Evolutionary conservation across 2,797 vertebrate genomes (phyloP).

Genomic region (Ctenopoma kingsleyae): DNA sequence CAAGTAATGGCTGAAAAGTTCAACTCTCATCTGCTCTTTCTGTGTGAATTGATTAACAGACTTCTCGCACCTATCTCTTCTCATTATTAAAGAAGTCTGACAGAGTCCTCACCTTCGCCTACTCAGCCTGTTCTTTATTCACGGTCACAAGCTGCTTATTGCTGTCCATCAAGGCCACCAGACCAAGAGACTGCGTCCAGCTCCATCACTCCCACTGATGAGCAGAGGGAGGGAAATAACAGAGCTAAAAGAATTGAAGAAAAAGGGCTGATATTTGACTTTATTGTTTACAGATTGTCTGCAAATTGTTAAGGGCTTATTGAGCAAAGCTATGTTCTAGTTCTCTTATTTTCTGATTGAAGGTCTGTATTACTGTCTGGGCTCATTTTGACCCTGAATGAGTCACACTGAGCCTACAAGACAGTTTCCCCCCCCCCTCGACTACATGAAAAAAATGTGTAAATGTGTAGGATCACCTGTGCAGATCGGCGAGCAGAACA

Average conservation of each 20-base stretch:
- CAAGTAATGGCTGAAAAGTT: conserved; percentile 43
- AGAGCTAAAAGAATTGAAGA: conserved; percentile 57
- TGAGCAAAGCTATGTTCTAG: conserved; percentile 9
- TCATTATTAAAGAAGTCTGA: conserved; percentile 66
- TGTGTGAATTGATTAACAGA: conserved; percentile 60
- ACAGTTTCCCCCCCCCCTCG: not conserved
- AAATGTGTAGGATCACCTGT: conserved; percentile 62
- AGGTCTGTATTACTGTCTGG: not conserved
- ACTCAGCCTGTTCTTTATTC: conserved; percentile 65
- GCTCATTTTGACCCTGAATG: conserved; percentile 17
- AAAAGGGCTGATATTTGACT: conserved; percentile 29
- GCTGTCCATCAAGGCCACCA: conserved; percentile 52
- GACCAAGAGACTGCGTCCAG: conserved; percentile 53
- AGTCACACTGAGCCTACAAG: not conserved
- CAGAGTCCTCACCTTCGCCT: conserved; percentile 49
- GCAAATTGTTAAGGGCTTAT: conserved; percentile 7
- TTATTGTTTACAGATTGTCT: conserved; percentile 32
- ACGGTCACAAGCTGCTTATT: conserved; percentile 50
- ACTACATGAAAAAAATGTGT: conserved; percentile 10
- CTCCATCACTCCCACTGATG: conserved; percentile 50
- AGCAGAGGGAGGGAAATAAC: conserved; percentile 39
- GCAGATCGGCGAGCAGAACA: conserved; percentile 54
- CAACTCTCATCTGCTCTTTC: conserved; percentile 47
- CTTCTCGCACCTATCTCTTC: conserved; percentile 46
- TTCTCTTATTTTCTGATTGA: conserved; percentile 12